Percentiles rank a stretch among this genome's conserved stretches.
Conservation (phyloP, 1,140 invertebrate genomes). For the Listronotus oregonensis region DNA sequence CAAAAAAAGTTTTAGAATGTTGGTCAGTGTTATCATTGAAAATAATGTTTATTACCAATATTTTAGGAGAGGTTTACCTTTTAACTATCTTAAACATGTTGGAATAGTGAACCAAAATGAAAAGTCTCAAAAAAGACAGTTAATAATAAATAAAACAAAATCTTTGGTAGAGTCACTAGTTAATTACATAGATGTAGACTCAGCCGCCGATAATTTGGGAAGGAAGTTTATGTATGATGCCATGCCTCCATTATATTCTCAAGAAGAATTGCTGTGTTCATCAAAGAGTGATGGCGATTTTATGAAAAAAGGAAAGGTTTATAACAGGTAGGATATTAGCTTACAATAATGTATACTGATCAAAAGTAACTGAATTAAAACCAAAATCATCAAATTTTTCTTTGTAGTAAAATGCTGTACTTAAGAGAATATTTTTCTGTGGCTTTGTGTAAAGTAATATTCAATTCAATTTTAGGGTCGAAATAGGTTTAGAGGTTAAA, state of each 20-base stretch:
- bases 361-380: too few species aligned
- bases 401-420: too few species aligned
- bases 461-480: constrained; percentile 44
- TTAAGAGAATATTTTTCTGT: too few species aligned
- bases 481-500: constrained; percentile 45
- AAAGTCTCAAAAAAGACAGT: constrained; percentile 57
- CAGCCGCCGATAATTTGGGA: constrained; percentile 83
- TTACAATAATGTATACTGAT: too few species aligned
- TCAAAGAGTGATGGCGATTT: constrained; percentile 70
- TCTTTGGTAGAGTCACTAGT: constrained; percentile 68
- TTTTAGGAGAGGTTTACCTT: constrained; percentile 75
- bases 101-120: constrained; percentile 69
- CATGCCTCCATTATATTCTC: constrained; percentile 78
- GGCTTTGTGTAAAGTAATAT: neutral
- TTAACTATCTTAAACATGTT: constrained; percentile 74
- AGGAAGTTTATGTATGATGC: constrained; percentile 84
- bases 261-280: constrained; percentile 69
- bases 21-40: too few species aligned
- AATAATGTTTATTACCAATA: too few species aligned
- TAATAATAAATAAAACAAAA: constrained; percentile 66
- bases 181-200: constrained; percentile 74
- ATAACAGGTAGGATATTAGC: constrained; percentile 62
- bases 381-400: too few species aligned
- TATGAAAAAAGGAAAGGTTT: constrained; percentile 69
- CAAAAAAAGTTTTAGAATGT: too few species aligned